Evolutionary conservation across 2,797 vertebrate species (phyloP), one percentile per base, ranked within the genome.

Genomic region (Sarcoramphus papa): DNA sequence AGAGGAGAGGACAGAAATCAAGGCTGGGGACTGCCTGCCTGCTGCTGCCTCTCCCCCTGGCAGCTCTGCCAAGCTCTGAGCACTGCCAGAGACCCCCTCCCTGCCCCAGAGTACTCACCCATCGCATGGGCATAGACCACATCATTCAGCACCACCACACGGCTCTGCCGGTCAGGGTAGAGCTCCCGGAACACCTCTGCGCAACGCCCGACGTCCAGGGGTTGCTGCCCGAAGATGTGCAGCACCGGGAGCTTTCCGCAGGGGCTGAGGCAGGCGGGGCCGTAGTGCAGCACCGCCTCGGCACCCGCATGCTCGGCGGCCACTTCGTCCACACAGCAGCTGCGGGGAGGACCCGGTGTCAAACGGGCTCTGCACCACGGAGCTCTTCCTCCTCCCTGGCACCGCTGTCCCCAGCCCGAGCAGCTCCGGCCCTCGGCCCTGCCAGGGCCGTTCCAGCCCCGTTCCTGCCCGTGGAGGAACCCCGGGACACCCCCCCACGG

Each of bases 281-380:
- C 99, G 2, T 99, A 99, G 97, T 99, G 99, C 69, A 99, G 97
- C 14, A 99, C 98, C 43, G 98, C 98, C 90, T 97, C 93, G 0
- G 99, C 99, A 6, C 96, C 97, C 1, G 98, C 98, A 4, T 99
- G 99, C 68, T 99, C 99, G 0, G 99, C 99, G 1, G 99, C 99
- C 14, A 99, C 98, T 63, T 99, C 99, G 15, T 99, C 99, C 95
- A 99, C 99, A 37, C 99, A 99, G 98, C 99, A 99, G 91, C 99
- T 99, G 98, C 9, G 22, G 35, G 89, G 62, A 85, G 45, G 37
- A 12, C 1, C 6, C 3, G 0, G 14, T 37, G 57, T 96, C 70
- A 87, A 43, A 15, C 1, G 2, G 64, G 73, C 28, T 64, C 14
- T 6, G 33, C 40, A 7, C 17, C 31, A 2, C 5, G 1, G 53